Evolutionary conservation across 1,140 invertebrate genomes (phyloP).

Genomic region (Vanessa atalanta): DNA sequence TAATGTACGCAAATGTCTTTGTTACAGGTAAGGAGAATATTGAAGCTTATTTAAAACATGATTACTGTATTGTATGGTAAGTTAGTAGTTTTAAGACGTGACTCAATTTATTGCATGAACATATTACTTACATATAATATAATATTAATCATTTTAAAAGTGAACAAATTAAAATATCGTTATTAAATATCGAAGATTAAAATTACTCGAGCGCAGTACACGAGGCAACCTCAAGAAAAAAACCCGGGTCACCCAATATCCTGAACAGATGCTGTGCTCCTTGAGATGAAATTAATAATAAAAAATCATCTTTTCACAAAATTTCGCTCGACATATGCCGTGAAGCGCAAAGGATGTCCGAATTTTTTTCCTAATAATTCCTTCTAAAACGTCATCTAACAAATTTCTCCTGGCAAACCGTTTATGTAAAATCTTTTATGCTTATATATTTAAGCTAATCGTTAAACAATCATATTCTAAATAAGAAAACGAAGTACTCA

Average conservation of each 20-base stretch:
- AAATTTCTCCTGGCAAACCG: too few species aligned
- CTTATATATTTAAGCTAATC: too few species aligned
- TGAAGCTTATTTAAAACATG: not conserved
- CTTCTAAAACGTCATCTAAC: too few species aligned
- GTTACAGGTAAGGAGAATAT: not conserved
- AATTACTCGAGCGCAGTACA: conserved; percentile 8
- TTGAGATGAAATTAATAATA: conserved; percentile 58
- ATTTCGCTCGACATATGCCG: conserved; percentile 57
- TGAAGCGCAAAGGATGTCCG: conserved; percentile 58
- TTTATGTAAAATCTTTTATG: too few species aligned
- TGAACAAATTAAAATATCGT: not conserved
- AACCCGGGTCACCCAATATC: conserved; percentile 67
- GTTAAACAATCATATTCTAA: too few species aligned
- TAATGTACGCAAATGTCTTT: too few species aligned
- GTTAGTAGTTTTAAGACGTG: too few species aligned
- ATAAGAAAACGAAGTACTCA: too few species aligned
- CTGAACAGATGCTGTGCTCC: conserved; percentile 61
- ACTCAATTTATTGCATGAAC: not conserved
- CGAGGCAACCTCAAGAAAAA: conserved; percentile 45
- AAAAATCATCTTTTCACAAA: conserved; percentile 47
- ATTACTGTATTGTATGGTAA: too few species aligned
- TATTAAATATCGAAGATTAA: conserved; percentile 31
- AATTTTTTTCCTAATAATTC: conserved; percentile 18
- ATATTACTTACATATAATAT: too few species aligned
- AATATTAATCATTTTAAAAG: too few species aligned